Evolutionary conservation across 2,888 invertebrate genomes (phyloP).

Genomic region (Griposia aprilina): DNA sequence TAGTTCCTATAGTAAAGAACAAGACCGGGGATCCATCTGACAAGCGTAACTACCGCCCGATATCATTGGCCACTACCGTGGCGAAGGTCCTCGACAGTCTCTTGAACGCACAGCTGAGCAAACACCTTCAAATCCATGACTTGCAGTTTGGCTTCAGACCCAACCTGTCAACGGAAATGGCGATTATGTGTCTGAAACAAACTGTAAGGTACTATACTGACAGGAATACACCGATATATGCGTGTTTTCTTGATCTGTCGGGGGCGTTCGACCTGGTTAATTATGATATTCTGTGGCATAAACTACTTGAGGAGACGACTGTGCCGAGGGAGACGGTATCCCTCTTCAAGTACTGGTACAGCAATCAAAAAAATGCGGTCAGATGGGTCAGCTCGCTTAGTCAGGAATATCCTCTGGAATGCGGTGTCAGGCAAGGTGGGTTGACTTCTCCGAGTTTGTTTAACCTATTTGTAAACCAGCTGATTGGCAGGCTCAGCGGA

Average conservation of each 20-base stretch:
- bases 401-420: no score
- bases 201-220: neutral
- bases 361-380: neutral
- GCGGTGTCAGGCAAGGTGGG: neutral
- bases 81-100: neutral
- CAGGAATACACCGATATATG: no score
- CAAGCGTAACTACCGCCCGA: no score
- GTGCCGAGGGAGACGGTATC: neutral
- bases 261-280: no score
- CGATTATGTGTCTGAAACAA: neutral
- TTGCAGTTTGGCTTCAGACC: neutral
- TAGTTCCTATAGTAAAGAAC: no score
- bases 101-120: slow-evolving; percentile 1
- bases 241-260: no score
- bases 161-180: neutral
- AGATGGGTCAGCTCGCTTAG: no score
- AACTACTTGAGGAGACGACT: no score
- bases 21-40: no score
- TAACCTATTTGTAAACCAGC: neutral
- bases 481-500: no score
- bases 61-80: no score
- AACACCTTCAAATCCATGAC: slow-evolving; percentile 12
- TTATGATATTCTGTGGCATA: no score
- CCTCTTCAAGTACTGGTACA: neutral
- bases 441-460: neutral